Percentiles rank a stretch among this genome's conserved stretches.
These are phyloP conservation scores for Umimayanthus kanabou DNA, from an alignment of 92 coral and sea anemone genomes.

Conservation along the genomic window DNA sequence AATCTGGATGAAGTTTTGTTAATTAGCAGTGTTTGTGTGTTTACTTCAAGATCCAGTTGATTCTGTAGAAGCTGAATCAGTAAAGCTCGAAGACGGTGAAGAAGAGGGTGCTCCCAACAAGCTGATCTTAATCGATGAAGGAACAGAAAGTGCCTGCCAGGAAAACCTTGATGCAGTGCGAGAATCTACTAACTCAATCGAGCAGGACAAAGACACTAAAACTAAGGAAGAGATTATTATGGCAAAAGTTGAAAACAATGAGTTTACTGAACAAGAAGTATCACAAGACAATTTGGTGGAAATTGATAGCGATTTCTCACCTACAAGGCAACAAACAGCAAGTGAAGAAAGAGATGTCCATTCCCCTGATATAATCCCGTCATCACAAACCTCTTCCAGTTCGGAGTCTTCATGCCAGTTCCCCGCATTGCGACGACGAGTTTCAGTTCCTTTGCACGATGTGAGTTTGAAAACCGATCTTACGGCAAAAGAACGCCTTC, in stretches of 20 bases:
- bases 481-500: neutral
- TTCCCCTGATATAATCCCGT: conserved; percentile 94
- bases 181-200: neutral
- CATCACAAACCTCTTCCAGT: conserved; percentile 77
- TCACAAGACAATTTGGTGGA: neutral
- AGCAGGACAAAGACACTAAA: neutral
- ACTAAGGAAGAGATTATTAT: neutral
- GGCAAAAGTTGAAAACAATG: neutral
- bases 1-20: no score
- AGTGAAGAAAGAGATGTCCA: conserved; percentile 23
- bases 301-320: neutral
- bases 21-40: neutral
- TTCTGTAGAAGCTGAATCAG: neutral
- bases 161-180: neutral
- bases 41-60: neutral
- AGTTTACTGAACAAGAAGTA: neutral
- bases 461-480: neutral
- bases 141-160: neutral
- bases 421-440: conserved; percentile 65
- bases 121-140: neutral
- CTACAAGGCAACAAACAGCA: neutral
- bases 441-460: conserved; percentile 46
- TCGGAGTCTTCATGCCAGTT: conserved; percentile 66
- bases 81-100: neutral
- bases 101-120: neutral